These are phyloP conservation scores for Nasonia vitripennis DNA, from an alignment of 1,140 invertebrate species.

Conservation along the genomic window DNA sequence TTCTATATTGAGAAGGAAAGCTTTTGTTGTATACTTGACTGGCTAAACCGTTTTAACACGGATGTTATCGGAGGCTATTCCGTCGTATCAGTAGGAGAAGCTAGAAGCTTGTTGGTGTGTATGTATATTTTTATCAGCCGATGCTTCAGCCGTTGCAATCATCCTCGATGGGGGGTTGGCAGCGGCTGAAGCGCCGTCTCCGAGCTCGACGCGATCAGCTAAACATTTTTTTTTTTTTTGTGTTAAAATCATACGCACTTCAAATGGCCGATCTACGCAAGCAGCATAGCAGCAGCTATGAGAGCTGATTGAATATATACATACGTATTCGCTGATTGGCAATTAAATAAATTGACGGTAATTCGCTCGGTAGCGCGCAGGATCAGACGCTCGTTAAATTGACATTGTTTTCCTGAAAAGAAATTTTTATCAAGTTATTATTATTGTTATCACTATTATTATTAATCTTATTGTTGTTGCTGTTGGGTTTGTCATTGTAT, in stretches of 20 bases:
- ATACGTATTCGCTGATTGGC: slow-evolving; percentile 22
- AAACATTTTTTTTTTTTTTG: neutral
- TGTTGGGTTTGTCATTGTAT: slow-evolving; percentile 63
- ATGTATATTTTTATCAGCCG: neutral
- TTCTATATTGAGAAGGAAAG: neutral
- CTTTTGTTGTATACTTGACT: slow-evolving; percentile 5
- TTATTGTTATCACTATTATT: slow-evolving; percentile 55
- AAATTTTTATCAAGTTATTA: neutral
- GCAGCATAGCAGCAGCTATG: neutral
- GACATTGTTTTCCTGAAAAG: neutral
- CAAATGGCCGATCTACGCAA: neutral
- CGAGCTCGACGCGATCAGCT: neutral
- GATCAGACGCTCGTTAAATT: slow-evolving; percentile 35
- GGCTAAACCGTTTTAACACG: neutral
- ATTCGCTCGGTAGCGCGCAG: slow-evolving; percentile 17
- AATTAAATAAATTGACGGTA: slow-evolving; percentile 35
- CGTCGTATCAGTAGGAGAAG: neutral
- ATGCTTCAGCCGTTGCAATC: neutral
- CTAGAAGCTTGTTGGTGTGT: neutral
- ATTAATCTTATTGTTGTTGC: slow-evolving; percentile 64
- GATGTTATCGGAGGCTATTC: neutral
- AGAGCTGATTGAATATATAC: slow-evolving; percentile 1
- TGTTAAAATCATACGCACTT: too few species aligned
- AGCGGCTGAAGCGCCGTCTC: neutral
- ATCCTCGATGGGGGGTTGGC: neutral